Evolutionary conservation across 92 coral and sea anemone genomes (phyloP), one percentile per base, ranked within the genome.

Genomic region (Desmophyllum pertusum): DNA sequence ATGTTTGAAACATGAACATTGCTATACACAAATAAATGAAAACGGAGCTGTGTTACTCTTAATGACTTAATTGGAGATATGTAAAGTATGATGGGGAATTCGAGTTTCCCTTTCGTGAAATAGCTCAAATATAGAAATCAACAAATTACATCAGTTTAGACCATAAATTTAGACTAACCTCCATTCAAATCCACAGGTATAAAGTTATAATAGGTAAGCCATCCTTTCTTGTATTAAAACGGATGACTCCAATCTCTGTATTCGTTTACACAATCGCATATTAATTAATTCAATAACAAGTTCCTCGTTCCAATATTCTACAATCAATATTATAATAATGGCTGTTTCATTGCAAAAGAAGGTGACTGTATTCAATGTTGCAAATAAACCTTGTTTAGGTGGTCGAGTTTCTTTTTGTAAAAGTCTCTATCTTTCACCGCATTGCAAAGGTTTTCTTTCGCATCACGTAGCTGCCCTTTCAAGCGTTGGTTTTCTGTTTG

Each of bases 371-470:
- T 23, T 50, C 18, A 21, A 9, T 11, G 63, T 23, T 63, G 73
- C 80, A 70, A n/a, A n/a, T 72, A 79, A 19, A 79, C 85, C 13
- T 38, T 77, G 33, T 73, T 63, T n/a, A 91, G 62, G 37, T 36
- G 68, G 13, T 85, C 89, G 40, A 75, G 86, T 63, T 89, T 74
- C 74, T 61, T 76, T 81, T 78, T 86, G 55, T 81, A 78, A 9
- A 18, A 62, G 75, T 94, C 91, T 39, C 92, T 90, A 33, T 94
- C 98, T 73, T 63, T 75, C 23, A 71, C 39, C 0, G 79, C 53
- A 15, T 70, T 85, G 52, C 67, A 25, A 18, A 91, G 89, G 41
- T 66, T 70, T n/a, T 83, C 87, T 42, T 65, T 93, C 3, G 85
- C 73, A 25, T 80, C 73, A n/a, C 81, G 65, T 25, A 95, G 73